Evolutionary conservation across 1,140 invertebrate genomes (phyloP).

Genomic region (Tribolium castaneum): DNA sequence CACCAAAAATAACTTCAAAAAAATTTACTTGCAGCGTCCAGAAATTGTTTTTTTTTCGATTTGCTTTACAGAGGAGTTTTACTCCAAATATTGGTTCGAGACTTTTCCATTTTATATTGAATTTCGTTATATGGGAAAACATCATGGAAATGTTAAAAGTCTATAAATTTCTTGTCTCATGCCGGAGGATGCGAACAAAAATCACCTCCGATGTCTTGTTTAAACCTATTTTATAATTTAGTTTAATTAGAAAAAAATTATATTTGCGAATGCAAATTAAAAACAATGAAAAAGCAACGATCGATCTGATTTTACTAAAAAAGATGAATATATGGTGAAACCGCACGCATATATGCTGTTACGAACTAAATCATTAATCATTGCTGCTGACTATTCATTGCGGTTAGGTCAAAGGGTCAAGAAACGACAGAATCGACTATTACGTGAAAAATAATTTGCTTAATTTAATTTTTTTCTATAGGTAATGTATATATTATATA

Average conservation of each 20-base stretch:
- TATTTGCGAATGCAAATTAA: background rate
- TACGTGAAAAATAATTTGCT: too few species aligned
- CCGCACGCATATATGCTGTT: background rate
- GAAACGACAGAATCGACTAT: background rate
- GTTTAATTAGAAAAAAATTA: too few species aligned
- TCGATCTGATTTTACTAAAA: background rate
- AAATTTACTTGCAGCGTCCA: background rate
- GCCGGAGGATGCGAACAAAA: background rate
- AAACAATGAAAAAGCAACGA: background rate
- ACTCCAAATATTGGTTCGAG: slow-evolving; percentile 20
- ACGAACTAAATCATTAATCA: slow-evolving; percentile 23
- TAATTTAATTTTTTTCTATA: too few species aligned
- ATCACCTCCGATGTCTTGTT: background rate
- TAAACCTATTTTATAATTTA: slow-evolving; percentile 10
- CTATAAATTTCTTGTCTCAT: slow-evolving; percentile 6
- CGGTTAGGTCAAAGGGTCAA: slow-evolving; percentile 16
- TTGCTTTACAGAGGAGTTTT: slow-evolving; percentile 19
- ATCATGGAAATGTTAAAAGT: slow-evolving; percentile 33
- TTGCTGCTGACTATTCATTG: background rate
- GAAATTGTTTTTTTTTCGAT: slow-evolving; percentile 16
- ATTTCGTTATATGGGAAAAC: slow-evolving; percentile 24
- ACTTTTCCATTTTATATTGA: slow-evolving; percentile 24
- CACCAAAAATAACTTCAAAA: background rate
- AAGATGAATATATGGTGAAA: background rate
- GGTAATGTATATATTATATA: too few species aligned